These are phyloP conservation scores for Seladonia tumulorum DNA, from an alignment of 2,888 invertebrate genomes.

Conservation along the genomic window DNA sequence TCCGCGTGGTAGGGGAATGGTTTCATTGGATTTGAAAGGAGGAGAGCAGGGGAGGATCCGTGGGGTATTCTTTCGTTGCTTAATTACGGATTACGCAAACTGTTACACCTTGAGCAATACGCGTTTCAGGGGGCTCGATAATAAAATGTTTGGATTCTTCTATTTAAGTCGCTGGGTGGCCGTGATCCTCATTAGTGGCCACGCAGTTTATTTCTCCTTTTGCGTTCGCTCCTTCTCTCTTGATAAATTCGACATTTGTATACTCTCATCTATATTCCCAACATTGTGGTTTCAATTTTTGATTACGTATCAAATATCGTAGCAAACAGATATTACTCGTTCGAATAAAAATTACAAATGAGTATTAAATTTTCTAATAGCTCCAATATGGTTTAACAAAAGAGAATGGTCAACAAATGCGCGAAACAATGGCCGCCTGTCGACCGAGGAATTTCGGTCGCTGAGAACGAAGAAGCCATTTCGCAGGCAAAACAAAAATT, in stretches of 20 bases:
- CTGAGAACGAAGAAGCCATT: background rate
- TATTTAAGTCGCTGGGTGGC: background rate
- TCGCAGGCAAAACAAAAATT: background rate
- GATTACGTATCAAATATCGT: background rate
- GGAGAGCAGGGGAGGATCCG: slow-evolving; percentile 32
- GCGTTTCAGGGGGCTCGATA: background rate
- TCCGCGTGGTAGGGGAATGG: slow-evolving; percentile 68
- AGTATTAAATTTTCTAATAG: too few relatives aligned
- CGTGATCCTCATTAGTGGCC: background rate
- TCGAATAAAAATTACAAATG: background rate
- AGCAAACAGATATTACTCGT: background rate
- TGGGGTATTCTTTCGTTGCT: slow-evolving; percentile 35
- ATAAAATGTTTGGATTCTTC: slow-evolving; percentile 2
- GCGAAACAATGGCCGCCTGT: background rate
- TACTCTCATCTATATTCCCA: too few relatives aligned
- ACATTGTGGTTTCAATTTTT: too few relatives aligned
- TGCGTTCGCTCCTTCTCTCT: background rate
- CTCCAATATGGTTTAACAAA: too few relatives aligned
- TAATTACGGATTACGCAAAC: slow-evolving; percentile 28
- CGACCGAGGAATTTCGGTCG: background rate
- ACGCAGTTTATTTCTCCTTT: background rate
- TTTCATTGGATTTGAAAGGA: slow-evolving; percentile 72
- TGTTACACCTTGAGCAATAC: slow-evolving; percentile 12
- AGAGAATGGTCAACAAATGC: too few relatives aligned
- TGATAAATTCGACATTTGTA: background rate